phyloP scores from a whole-genome alignment of 2,888 invertebrate genomes.

The Chymomyza caudatula region DNA sequence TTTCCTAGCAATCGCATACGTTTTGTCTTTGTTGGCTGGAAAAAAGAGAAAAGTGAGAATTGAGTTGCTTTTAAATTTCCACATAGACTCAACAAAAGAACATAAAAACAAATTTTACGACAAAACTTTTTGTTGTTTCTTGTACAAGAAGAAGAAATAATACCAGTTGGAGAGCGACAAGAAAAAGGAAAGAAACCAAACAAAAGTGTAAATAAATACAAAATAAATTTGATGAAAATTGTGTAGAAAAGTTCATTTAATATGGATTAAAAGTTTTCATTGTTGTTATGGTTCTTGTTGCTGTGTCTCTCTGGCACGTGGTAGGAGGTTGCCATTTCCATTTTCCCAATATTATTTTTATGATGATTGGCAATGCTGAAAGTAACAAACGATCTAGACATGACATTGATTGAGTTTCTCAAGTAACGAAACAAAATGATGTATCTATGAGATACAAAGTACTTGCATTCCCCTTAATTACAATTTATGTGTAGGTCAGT shows the following conservation, averaged over 20 bases:
- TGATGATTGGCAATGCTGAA: slow-evolving; percentile 1
- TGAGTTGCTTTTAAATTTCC: neutral
- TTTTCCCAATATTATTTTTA: neutral
- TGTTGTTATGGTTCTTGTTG: slow-evolving; percentile 19
- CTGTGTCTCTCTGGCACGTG: slow-evolving; percentile 21
- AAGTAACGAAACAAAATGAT: neutral
- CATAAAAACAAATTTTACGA: slow-evolving; percentile 63
- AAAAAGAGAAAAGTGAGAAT: neutral
- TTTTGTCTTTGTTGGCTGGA: neutral
- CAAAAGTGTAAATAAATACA: slow-evolving; percentile 59
- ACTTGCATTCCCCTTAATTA: neutral
- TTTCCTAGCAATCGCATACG: slow-evolving; percentile 8
- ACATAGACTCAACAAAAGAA: slow-evolving; percentile 13
- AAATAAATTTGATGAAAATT: slow-evolving; percentile 62
- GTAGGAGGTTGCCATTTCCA: slow-evolving; percentile 1
- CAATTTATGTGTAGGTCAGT: too few species aligned
- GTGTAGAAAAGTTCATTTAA: slow-evolving; percentile 62
- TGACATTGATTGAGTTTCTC: slow-evolving; percentile 1
- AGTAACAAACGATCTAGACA: neutral
- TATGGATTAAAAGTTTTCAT: slow-evolving; percentile 63
- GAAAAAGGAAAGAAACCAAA: slow-evolving; percentile 42
- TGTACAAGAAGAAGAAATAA: neutral
- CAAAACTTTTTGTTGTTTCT: slow-evolving; percentile 51
- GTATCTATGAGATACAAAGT: neutral
- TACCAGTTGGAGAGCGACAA: neutral